A percentile compares a stretch with the other conserved stretches of the same genome.
phyloP scores from a whole-genome alignment of 2,113 vertebrate genomes.

The Numida meleagris region DNA sequence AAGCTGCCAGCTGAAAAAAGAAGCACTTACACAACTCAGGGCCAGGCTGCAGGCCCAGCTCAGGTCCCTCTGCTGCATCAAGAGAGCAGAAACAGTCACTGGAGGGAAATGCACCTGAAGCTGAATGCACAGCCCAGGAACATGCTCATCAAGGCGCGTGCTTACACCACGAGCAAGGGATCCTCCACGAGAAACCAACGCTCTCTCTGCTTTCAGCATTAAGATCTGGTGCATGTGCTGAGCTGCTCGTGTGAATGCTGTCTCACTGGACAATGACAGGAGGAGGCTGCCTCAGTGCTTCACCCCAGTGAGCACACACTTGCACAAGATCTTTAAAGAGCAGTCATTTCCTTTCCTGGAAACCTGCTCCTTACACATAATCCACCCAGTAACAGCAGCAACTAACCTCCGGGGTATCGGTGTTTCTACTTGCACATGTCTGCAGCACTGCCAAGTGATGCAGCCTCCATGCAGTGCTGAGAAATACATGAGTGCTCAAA shows the following conservation, averaged over 20 bases:
- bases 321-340: background rate
- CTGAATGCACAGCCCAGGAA: background rate
- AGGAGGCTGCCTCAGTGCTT: background rate
- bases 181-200: background rate
- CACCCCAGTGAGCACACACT: background rate
- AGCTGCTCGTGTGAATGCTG: background rate
- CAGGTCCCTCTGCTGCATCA: background rate
- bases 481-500: rapidly evolving
- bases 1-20: background rate
- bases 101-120: background rate
- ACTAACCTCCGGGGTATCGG: background rate
- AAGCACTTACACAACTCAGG: background rate
- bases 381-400: background rate
- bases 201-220: background rate
- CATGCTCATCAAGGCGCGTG: background rate
- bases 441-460: background rate
- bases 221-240: background rate
- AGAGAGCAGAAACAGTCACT: background rate
- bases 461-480: rapidly evolving
- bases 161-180: background rate
- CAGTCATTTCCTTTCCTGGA: background rate
- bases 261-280: background rate
- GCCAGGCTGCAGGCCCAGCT: background rate
- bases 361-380: background rate
- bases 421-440: background rate